A percentile compares a stretch with the other conserved stretches of the same genome.
Evolutionary conservation across 1,140 invertebrate species (phyloP).

Genomic region (Drosophila athabasca): DNA sequence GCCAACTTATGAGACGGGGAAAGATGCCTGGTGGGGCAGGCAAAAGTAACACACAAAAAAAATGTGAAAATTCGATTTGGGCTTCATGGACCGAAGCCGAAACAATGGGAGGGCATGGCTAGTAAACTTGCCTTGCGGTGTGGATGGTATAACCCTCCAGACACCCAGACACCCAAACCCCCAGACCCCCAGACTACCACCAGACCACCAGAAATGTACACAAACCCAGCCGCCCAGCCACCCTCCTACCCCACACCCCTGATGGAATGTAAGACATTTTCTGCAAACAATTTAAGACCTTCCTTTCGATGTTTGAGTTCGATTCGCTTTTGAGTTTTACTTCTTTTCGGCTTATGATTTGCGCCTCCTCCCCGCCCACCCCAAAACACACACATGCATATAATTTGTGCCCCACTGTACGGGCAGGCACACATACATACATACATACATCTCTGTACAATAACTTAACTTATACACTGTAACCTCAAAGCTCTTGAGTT

Average conservation of each 20-base stretch:
- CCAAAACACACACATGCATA: slow-evolving; percentile 14
- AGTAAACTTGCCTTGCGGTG: slow-evolving; percentile 39
- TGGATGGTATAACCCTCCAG: slow-evolving; percentile 25
- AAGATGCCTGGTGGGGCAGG: slow-evolving; percentile 15
- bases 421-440: no score
- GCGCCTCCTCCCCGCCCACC: slow-evolving; percentile 14
- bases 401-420: slow-evolving; percentile 16
- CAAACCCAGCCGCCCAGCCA: slow-evolving; percentile 26
- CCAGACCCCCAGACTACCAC: no score
- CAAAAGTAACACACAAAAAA: slow-evolving; percentile 28
- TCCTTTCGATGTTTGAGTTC: slow-evolving; percentile 39
- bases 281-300: slow-evolving; percentile 45
- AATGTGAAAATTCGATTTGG: slow-evolving; percentile 60
- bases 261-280: slow-evolving; percentile 22
- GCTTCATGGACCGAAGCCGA: slow-evolving; percentile 37
- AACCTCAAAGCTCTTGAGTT: slow-evolving; percentile 77
- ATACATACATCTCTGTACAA: slow-evolving; percentile 8
- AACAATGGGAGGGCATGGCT: slow-evolving; percentile 35
- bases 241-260: slow-evolving; percentile 16
- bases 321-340: slow-evolving; percentile 35
- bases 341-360: slow-evolving; percentile 51
- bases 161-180: slow-evolving; percentile 13
- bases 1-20: slow-evolving; percentile 34
- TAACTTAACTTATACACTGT: slow-evolving; percentile 79
- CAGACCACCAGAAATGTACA: slow-evolving; percentile 30